Evolutionary conservation across 2,888 invertebrate genomes (phyloP).

Genomic region (Cistogaster globosa): DNA sequence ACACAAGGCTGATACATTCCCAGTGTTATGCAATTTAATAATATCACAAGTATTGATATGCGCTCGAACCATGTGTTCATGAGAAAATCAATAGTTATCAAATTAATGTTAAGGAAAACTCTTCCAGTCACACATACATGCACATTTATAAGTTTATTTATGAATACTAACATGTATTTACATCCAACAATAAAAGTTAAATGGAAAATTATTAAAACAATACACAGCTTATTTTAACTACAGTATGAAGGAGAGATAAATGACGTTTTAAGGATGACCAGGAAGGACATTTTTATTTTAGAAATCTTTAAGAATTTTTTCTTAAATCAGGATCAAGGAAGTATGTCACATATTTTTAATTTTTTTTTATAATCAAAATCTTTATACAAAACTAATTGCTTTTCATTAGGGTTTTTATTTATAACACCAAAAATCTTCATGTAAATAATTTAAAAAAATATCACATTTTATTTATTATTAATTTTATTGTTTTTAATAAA

Average conservation of each 20-base stretch:
- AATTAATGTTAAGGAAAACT: conserved; percentile 68
- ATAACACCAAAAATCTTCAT: no score
- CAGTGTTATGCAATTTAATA: conserved; percentile 98
- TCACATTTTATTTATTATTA: no score
- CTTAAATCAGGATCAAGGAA: no score
- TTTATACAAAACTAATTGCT: no score
- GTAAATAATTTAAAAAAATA: no score
- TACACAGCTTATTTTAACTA: conserved; percentile 11
- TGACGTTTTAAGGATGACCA: not conserved
- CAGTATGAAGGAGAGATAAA: no score
- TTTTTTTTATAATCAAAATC: no score
- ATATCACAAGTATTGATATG: conserved; percentile 98
- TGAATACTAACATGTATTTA: no score
- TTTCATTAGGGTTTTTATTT: no score
- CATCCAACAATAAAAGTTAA: not conserved
- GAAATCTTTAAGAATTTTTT: no score
- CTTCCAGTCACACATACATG: not conserved
- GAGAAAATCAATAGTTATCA: conserved; percentile 73
- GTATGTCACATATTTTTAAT: no score
- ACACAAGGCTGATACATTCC: conserved; percentile 99
- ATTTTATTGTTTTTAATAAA: no score
- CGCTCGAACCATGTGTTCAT: conserved; percentile 97
- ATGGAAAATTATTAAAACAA: conserved; percentile 20
- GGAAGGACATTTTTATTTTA: conserved; percentile 18
- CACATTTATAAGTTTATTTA: not conserved